Conservation (phyloP, 2,113 vertebrate species). For the Brevimyrus niger region DNA sequence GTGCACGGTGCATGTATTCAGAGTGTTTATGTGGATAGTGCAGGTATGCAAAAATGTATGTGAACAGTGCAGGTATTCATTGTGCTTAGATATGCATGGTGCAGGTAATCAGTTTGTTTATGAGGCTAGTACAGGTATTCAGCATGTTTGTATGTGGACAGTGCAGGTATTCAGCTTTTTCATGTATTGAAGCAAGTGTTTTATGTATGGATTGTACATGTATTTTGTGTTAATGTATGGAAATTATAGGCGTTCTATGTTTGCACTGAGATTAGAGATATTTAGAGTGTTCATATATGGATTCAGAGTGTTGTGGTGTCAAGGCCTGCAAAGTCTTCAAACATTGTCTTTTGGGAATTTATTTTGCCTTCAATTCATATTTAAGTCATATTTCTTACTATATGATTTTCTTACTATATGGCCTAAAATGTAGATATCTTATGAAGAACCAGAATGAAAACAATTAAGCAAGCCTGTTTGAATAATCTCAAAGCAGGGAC, state of each 20-base stretch:
- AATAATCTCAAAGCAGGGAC: conserved; percentile 6
- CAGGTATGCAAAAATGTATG: not conserved
- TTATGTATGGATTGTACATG: not conserved
- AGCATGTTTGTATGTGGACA: not conserved
- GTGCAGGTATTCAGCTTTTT: not conserved
- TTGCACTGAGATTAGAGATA: not conserved
- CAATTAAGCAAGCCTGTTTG: conserved; percentile 15
- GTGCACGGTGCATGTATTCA: not conserved
- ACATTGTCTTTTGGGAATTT: not conserved
- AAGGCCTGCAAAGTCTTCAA: not conserved
- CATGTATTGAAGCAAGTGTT: not conserved
- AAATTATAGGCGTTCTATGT: not conserved
- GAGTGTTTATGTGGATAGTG: not conserved
- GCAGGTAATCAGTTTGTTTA: not conserved
- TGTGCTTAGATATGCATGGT: not conserved
- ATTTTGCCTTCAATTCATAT: not conserved
- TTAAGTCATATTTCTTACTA: not conserved
- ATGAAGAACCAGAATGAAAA: conserved; percentile 18
- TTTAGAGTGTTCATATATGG: not conserved
- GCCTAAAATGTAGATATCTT: conserved; percentile 18
- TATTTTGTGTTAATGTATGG: not conserved
- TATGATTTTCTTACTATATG: conserved; percentile 7
- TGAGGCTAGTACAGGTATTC: not conserved
- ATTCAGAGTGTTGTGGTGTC: not conserved
- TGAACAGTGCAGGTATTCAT: not conserved